These are phyloP conservation scores for Conopomorpha cramerella DNA, from an alignment of 1,140 invertebrate genomes.

Conservation along the genomic window DNA sequence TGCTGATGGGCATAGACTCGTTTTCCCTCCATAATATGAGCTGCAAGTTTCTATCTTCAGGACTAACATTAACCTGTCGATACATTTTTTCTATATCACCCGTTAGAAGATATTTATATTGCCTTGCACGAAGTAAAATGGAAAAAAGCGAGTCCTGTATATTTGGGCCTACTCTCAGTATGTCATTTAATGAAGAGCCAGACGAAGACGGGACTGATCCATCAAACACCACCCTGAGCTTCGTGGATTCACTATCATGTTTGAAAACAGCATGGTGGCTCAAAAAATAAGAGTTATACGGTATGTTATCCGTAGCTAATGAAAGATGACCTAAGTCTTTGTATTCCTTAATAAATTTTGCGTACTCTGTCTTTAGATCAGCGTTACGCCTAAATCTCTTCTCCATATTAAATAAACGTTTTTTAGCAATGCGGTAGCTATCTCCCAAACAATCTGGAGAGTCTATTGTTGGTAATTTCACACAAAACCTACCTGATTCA, in stretches of 20 bases:
- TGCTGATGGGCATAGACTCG: conserved; percentile 10
- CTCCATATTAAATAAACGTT: conserved; percentile 16
- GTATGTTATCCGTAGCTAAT: not conserved
- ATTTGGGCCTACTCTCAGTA: conserved; percentile 18
- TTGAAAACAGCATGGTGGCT: conserved; percentile 10
- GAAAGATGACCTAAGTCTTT: conserved; percentile 5
- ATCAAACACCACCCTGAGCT: conserved; percentile 19
- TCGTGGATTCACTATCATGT: conserved; percentile 13
- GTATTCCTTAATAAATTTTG: conserved; percentile 22
- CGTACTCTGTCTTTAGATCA: conserved; percentile 14
- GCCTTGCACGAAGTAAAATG: conserved; percentile 27
- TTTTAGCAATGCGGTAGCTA: conserved; percentile 15
- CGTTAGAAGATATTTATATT: conserved; percentile 23
- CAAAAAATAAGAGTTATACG: not conserved
- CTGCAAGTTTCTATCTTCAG: conserved; percentile 18
- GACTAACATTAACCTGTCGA: conserved; percentile 6
- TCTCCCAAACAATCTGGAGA: conserved; percentile 15
- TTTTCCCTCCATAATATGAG: conserved; percentile 25
- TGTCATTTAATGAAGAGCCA: conserved; percentile 19
- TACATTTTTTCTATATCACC: conserved; percentile 28
- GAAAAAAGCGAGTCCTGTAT: conserved; percentile 25
- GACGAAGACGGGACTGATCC: conserved; percentile 15
- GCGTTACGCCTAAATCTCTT: conserved; percentile 16
- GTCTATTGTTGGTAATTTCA: conserved; percentile 17
- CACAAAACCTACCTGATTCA: conserved; percentile 18